Base-by-base conservation (phyloP, 1,140 invertebrate genomes). In the Radopholus similis region DNA sequence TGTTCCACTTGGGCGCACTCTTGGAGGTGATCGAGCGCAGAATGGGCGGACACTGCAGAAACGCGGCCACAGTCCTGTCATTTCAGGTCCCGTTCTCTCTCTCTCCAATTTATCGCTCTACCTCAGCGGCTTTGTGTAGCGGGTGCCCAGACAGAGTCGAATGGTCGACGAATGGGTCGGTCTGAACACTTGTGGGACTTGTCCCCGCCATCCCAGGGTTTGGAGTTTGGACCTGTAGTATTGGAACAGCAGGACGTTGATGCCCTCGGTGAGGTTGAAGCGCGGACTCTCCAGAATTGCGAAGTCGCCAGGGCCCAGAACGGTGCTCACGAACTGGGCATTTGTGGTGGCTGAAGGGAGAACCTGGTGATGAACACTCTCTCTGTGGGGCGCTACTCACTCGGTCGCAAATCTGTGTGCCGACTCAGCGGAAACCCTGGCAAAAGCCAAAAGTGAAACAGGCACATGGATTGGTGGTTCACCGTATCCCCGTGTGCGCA, bases 31-130 rank as follows among this genome's bases (percentile, higher is more conserved):
- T 62, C 15, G 80, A 78, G 34, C 81, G 60, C 21, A 80, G 53
- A 63, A 80, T 80, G n/a, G 77, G 82, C 38, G 77, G 77, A 32
- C 77, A 80, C 47, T 77, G 81, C n/a, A 75, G 58, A 64, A 80
- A 80, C 4, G 77, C 70, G 34, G 56, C 40, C 18, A 80, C 65
- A 18, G 78, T 82, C 49, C 77, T 34, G 32, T 37, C 21, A 15
- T 42, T 15, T 42, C 21, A 42, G 40, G 21, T 42, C 13, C 13
- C 40, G 21, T 42, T 15, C 40, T 21, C 13, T 15, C 21, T 42
- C 21, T 42, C 38, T 13, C 0, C 6, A 26, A 51, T 0, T 51
- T 51, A 8, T 1, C 0, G n/a, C 9, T 9, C 13, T 51, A 28
- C 47, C 47, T 47, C 53, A 82, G 56, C 9, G 81, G 77, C 56